These are phyloP conservation scores for Cryptoblepharus egeriae DNA, from an alignment of 2,797 vertebrate species.

Conservation along the genomic window DNA sequence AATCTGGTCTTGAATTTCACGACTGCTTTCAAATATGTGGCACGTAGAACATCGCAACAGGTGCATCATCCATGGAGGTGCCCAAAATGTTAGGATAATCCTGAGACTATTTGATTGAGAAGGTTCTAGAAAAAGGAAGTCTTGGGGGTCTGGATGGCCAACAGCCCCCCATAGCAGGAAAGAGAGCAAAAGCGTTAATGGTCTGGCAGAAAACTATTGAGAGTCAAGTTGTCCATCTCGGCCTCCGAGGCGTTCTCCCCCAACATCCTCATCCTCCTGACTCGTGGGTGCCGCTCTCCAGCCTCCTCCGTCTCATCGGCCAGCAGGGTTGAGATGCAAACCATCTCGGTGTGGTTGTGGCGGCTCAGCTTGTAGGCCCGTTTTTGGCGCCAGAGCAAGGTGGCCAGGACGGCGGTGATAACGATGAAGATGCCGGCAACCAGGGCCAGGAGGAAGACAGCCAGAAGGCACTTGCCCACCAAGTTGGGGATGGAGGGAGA, in stretches of 20 bases:
- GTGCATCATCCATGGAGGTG: not conserved
- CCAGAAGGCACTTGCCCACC: constrained; percentile 80
- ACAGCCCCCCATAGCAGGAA: too few relatives aligned
- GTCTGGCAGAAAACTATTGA: constrained; percentile 91
- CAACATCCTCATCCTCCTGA: constrained; percentile 50
- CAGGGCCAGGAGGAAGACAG: constrained; percentile 79
- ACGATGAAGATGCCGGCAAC: constrained; percentile 85
- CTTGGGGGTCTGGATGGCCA: too few relatives aligned
- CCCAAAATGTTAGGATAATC: too few relatives aligned
- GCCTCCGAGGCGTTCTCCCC: constrained; percentile 59
- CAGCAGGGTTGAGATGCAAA: constrained; percentile 88
- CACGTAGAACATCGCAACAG: not conserved
- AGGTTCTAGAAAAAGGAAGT: not conserved
- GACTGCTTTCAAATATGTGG: not conserved
- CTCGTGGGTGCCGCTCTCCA: constrained; percentile 23
- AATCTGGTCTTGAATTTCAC: too few relatives aligned
- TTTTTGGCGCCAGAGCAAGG: constrained; percentile 78
- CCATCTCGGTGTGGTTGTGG: constrained; percentile 82
- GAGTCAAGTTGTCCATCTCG: constrained; percentile 85
- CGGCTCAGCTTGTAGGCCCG: constrained; percentile 64
- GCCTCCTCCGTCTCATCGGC: constrained; percentile 71
- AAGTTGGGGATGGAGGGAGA: not conserved
- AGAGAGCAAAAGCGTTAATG: constrained; percentile 27
- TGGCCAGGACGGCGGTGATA: constrained; percentile 79
- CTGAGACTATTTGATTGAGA: not conserved